Evolutionary conservation across 2,797 vertebrate genomes (phyloP), one percentile per base, ranked within the genome.

Genomic region (Myiothlypis chrysogaster): DNA sequence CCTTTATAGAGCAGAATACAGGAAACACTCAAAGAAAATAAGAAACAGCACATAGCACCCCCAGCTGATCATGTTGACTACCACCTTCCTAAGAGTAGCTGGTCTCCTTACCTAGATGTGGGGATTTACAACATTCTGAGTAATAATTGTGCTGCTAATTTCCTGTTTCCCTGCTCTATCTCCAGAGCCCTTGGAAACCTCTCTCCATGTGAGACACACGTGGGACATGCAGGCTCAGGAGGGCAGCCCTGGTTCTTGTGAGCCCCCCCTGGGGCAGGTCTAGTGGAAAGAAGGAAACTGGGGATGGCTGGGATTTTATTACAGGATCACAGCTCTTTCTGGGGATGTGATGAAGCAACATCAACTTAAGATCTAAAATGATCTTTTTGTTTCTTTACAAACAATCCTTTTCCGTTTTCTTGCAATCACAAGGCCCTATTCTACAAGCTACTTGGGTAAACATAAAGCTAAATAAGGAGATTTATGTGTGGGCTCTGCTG

Each of bases 11-110:
- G 41, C 12, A 87, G 35, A 94, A 73, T 3, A 3, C 7, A 72
- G 27, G 8, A n/a, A 86, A 63, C 8, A 49, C 25, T 61, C 6
- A 8, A 80, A 43, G 25, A 53, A 24, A 73, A 3, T 10, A 63
- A 53, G 6, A 30, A 77, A 37, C 0, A 73, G 8, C 37, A 61
- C 4, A 9, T 0, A 61, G 43, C 35, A 63, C 14, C 14, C 34
- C 23, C 24, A 16, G 34, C 1, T 1, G 0, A 22, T 30, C 8
- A 61, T 1, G 0, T 2, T 37, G 16, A 57, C 28, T 25, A 11
- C 17, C 39, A 46, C 21, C 18, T 63, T 63, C n/a, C 57, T 11
- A 16, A 34, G 0, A 53, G 3, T 3, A n/a, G 14, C 2, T 63
- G 49, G 9, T 28, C 63, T 88, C 56, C 50, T 56, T 56, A 13